Conservation (phyloP, 2,113 vertebrate species). For the Willisornis vidua region DNA sequence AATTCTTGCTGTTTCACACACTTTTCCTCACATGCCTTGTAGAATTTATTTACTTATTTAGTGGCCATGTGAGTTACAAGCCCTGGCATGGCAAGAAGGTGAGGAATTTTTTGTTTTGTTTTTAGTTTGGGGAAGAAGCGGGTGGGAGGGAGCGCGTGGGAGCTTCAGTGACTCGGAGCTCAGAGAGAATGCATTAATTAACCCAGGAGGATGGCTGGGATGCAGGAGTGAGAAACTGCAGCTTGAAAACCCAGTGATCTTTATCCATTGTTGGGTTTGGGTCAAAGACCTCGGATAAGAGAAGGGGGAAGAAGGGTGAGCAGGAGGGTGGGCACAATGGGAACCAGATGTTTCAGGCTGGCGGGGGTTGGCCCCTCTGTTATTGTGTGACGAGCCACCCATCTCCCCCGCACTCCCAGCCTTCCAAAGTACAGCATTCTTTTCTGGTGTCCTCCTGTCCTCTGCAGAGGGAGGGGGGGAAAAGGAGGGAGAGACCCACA, state of each 20-base stretch:
- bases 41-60: constrained; percentile 24
- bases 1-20: not conserved
- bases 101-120: constrained; percentile 55
- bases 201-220: constrained; percentile 76
- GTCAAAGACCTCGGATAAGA: constrained; percentile 80
- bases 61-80: not conserved
- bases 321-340: constrained; percentile 71
- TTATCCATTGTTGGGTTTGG: constrained; percentile 79
- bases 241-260: constrained; percentile 82
- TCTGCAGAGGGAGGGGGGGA: not conserved
- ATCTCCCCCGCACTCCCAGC: not conserved
- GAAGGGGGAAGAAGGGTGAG: constrained; percentile 48
- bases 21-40: not conserved
- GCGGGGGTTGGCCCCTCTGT: constrained; percentile 53
- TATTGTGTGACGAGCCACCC: constrained; percentile 31
- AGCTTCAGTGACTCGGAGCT: constrained; percentile 64
- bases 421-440: constrained; percentile 56
- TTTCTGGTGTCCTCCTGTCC: constrained; percentile 42
- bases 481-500: not conserved
- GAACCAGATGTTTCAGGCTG: constrained; percentile 90
- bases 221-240: constrained; percentile 70
- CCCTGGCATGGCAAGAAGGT: constrained; percentile 46
- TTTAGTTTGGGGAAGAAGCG: constrained; percentile 39
- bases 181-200: constrained; percentile 87
- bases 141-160: not conserved